Conservation (phyloP, 2,888 invertebrate genomes). For the Drosophila ezoana region DNA sequence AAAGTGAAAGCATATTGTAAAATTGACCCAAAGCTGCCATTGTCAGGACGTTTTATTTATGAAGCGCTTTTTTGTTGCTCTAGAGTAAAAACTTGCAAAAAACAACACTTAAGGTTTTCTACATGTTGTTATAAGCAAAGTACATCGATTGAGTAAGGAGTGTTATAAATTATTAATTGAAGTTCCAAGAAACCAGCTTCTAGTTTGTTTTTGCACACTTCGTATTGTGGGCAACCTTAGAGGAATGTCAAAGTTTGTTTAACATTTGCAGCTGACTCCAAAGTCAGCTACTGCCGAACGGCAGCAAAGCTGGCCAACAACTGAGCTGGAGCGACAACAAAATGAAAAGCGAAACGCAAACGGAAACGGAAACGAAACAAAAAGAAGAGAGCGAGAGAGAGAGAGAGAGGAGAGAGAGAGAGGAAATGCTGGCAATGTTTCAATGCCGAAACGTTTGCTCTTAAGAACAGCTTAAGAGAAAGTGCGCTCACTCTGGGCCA, state of each 20-base stretch:
- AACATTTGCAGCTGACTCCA: not conserved
- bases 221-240: not conserved
- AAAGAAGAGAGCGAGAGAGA: not conserved
- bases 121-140: no score
- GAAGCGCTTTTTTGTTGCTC: no score
- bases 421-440: slow-evolving; percentile 8
- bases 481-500: not conserved
- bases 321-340: slow-evolving; percentile 23
- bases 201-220: not conserved
- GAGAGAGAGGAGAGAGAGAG: not conserved
- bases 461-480: slow-evolving; percentile 25
- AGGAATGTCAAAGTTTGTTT: no score
- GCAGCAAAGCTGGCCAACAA: slow-evolving; percentile 39
- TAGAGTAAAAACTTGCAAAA: no score
- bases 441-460: slow-evolving; percentile 41
- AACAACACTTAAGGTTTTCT: no score
- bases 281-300: slow-evolving; percentile 27
- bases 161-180: no score
- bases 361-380: slow-evolving; percentile 31
- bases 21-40: no score
- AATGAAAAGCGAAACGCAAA: slow-evolving; percentile 10
- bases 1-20: no score
- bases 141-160: no score
- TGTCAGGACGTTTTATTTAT: no score
- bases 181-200: no score